These are phyloP conservation scores for Acrobasis repandana DNA, from an alignment of 2,888 invertebrate genomes.

Conservation along the genomic window DNA sequence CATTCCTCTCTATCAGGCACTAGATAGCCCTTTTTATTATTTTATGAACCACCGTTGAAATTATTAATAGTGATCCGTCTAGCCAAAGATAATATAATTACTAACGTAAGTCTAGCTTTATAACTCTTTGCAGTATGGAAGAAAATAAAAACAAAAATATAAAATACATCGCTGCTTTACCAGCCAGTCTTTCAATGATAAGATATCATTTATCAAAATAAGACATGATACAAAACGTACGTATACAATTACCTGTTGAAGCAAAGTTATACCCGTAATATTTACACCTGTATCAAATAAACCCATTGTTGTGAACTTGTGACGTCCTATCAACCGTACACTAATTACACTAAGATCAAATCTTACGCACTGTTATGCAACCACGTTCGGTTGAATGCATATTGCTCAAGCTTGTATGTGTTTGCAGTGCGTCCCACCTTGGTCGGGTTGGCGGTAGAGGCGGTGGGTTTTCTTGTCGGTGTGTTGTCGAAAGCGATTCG, in stretches of 20 bases:
- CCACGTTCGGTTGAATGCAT: slow-evolving; percentile 46
- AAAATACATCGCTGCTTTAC: not conserved
- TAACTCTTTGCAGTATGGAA: no score
- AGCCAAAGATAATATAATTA: no score
- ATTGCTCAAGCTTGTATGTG: slow-evolving; percentile 41
- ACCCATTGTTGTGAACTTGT: slow-evolving; percentile 26
- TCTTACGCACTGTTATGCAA: slow-evolving; percentile 51
- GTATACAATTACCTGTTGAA: not conserved
- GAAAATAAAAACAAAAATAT: not conserved
- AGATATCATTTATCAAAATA: slow-evolving; percentile 2
- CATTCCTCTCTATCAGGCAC: no score
- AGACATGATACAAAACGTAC: not conserved
- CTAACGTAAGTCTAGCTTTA: no score
- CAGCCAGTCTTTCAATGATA: not conserved
- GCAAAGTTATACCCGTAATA: not conserved
- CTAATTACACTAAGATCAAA: slow-evolving; percentile 41
- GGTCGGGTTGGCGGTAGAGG: slow-evolving; percentile 31
- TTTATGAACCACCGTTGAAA: no score
- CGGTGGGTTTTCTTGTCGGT: slow-evolving; percentile 1
- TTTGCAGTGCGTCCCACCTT: slow-evolving; percentile 46
- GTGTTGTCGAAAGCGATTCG: slow-evolving; percentile 1
- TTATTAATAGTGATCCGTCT: no score
- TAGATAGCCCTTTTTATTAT: no score
- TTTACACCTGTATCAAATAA: slow-evolving; percentile 25
- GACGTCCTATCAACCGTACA: slow-evolving; percentile 27